phyloP scores from a whole-genome alignment of 1,140 invertebrate species.

The Heterodera schachtii region DNA sequence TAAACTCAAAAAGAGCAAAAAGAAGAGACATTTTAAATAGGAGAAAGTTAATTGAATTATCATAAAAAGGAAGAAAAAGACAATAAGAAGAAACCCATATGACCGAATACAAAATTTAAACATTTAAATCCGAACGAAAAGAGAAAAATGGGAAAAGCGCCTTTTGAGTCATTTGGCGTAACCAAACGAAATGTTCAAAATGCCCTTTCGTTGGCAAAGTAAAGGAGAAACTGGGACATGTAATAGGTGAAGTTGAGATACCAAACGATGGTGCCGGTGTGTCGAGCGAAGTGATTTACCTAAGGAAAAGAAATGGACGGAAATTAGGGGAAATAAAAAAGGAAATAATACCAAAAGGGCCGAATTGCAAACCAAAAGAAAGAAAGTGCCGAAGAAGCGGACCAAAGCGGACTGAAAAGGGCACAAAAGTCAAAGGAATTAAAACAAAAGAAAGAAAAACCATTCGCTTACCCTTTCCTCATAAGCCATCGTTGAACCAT shows the following conservation, averaged over 20 bases:
- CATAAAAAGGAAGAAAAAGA: not conserved
- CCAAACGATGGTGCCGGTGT: constrained; percentile 39
- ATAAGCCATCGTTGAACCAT: constrained; percentile 47
- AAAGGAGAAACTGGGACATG: constrained; percentile 47
- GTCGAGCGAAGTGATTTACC: constrained; percentile 47
- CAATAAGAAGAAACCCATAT: not conserved
- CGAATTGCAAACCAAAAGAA: constrained; percentile 41
- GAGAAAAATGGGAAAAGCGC: not conserved
- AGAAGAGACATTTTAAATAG: not conserved
- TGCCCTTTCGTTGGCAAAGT: constrained; percentile 42
- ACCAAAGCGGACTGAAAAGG: constrained; percentile 47
- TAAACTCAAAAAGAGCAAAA: not conserved
- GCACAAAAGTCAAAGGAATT: not conserved
- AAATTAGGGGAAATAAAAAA: not conserved
- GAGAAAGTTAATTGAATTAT: not conserved
- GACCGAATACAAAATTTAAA: constrained; percentile 7
- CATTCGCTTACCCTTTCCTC: constrained; percentile 46
- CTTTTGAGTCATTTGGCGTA: not conserved
- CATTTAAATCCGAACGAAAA: constrained; percentile 14
- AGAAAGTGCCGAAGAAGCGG: constrained; percentile 47
- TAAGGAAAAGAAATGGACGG: not conserved
- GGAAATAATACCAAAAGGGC: constrained; percentile 33
- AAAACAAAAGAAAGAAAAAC: not conserved
- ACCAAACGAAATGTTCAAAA: constrained; percentile 33
- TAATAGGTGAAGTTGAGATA: constrained; percentile 50